Base-by-base conservation (phyloP, 2,888 invertebrate species). In the Cinara cedri region DNA sequence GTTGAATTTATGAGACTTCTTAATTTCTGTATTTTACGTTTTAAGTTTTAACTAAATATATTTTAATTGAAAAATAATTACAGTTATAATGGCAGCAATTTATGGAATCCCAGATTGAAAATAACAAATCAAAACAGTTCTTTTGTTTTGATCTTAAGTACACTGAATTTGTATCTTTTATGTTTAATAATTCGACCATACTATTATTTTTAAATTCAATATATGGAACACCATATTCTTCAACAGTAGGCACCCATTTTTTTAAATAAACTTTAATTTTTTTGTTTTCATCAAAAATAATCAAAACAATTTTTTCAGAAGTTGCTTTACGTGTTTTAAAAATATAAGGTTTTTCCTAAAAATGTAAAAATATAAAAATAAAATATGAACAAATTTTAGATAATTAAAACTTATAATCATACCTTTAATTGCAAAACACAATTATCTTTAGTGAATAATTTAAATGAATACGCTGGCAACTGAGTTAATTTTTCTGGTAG, bases 211-310 rank as follows among this genome's bases (percentile, higher is more conserved):
- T 78, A 24, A 70, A 49, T 24, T 70, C 54, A 55, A 78, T 26
- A 62, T 70, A 78, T n/a, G 78, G 24, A 51, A 78, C 78, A 60
- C 78, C 78, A 70, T 6, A 78, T 60, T 78, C 78, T 70, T 78
- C 78, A 51, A 78, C 42, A 49, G 60, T 60, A 34, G 78, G 70
- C 3, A 24, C 4, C 78, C 78, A 78, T 51, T 46, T 78, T 19
- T 78, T 78, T 10, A 78, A 21, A 42, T 78, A 70, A 13, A 70
- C 55, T 70, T 78, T 70, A 60, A 60, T 34, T 70, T 78, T 49
- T 49, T 62, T 57, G 57, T 60, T 51, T 34, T 49, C 57, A 70
- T 68, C 21, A 70, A 42, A 44, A 11, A 78, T 16, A 42, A 68
- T 57, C 24, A 75, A 65, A 21, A 70, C 70, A 42, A 78, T 78